These are phyloP conservation scores for Drosophila subquinaria DNA, from an alignment of 2,888 invertebrate species.

Conservation along the genomic window DNA sequence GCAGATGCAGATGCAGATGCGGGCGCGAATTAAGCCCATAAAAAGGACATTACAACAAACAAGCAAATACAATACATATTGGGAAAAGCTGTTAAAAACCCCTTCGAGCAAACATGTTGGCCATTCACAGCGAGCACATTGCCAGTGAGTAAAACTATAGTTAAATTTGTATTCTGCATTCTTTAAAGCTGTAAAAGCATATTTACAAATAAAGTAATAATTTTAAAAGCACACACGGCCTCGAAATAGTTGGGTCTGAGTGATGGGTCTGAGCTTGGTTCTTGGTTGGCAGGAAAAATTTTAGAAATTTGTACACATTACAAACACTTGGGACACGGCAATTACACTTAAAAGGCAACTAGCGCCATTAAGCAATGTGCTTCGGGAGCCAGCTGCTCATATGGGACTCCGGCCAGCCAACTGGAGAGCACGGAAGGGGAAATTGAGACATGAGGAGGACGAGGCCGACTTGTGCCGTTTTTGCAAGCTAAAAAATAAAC, in stretches of 20 bases:
- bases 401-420: slow-evolving; percentile 49
- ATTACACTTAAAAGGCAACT: slow-evolving; percentile 82
- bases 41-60: slow-evolving; percentile 65
- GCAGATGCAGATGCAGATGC: slow-evolving; percentile 48
- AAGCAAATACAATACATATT: slow-evolving; percentile 46
- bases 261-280: slow-evolving; percentile 17
- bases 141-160: slow-evolving; percentile 83
- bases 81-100: slow-evolving; percentile 60
- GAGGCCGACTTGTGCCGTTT: slow-evolving; percentile 36
- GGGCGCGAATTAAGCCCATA: slow-evolving; percentile 59
- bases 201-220: slow-evolving; percentile 74
- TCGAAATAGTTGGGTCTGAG: slow-evolving; percentile 11
- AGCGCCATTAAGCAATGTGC: slow-evolving; percentile 72
- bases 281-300: slow-evolving; percentile 53
- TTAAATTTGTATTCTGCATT: not conserved
- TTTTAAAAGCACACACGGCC: slow-evolving; percentile 74
- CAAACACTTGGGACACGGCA: slow-evolving; percentile 78
- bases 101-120: slow-evolving; percentile 82
- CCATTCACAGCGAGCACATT: slow-evolving; percentile 86
- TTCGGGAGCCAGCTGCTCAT: slow-evolving; percentile 64
- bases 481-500: slow-evolving; percentile 61
- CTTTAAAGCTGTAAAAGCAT: slow-evolving; percentile 47
- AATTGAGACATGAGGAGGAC: slow-evolving; percentile 3
- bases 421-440: not conserved
- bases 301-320: slow-evolving; percentile 72